Base-by-base conservation (phyloP, 1,140 invertebrate species). In the Drosophila navojoa region DNA sequence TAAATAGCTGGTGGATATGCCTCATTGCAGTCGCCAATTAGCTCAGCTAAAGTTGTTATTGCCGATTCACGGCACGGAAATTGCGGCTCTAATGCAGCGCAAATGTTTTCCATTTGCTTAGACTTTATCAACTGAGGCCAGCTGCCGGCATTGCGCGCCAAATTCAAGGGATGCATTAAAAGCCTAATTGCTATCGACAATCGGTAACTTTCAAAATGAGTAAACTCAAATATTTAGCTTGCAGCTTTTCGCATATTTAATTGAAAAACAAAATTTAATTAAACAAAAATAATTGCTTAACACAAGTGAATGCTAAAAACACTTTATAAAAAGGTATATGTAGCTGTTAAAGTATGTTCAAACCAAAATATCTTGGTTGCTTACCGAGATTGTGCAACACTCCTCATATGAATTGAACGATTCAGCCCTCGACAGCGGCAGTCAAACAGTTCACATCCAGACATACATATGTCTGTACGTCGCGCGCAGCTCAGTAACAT, bases 1-100 rank as follows among this genome's bases (percentile, higher is more conserved):
- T 96, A 97, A 67, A 97, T 92, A 62, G 94, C 93, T 54, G 93
- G 86, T 7, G 95, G 95, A 79, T 95, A 92, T 3, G 93, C 93
- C 81, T 95, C 94, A 54, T 94, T 93, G 57, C 86, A 77, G 29
- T 93, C 90, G 2, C 94, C 94, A 29, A 95, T 93, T 6, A 95
- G 91, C 78, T 94, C 93, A 60, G 93, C 93, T 47, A 96, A 91
- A 52, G 93, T 92, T 29, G 79, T 85, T 71, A 96, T 93, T 73
- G 95, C 92, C 53, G 82, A 91, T 58, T 95, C 93, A 59, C 95
- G 93, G 71, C 95, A 95, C 4, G 94, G 93, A 52, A 90, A 90
- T 5, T 61, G 44, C 3, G 50, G 38, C 27, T 77, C 85, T 66
- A 87, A 54, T 7, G 77, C 61, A 13, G 59, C 58, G 19, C 73